Percentiles rank a stretch among this genome's conserved stretches.
phyloP scores from a whole-genome alignment of 2,113 vertebrate genomes.

The Sigmodon hispidus region DNA sequence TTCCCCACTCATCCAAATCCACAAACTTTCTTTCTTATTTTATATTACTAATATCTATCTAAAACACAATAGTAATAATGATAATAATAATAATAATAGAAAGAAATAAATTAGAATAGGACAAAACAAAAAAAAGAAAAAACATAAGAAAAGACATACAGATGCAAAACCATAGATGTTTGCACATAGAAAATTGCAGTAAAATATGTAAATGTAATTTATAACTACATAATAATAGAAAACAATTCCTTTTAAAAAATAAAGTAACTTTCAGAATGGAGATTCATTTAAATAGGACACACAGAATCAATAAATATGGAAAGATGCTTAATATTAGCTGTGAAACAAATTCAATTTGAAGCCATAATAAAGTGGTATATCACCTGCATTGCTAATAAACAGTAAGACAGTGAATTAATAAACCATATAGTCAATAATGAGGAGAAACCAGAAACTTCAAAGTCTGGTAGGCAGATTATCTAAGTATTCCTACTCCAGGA shows the following conservation, averaged over 20 bases:
- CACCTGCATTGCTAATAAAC: background rate
- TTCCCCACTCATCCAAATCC: background rate
- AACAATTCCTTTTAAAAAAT: background rate
- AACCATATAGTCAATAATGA: background rate
- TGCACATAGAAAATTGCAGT: background rate
- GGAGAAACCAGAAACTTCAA: background rate
- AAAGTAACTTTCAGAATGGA: background rate
- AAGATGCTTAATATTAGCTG: background rate
- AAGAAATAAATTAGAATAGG: background rate
- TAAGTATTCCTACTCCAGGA: background rate
- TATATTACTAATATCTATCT: background rate
- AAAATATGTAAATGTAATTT: background rate
- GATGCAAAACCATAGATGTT: background rate
- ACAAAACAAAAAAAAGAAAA: background rate
- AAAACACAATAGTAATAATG: background rate
- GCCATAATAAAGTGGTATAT: background rate
- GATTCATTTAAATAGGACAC: background rate
- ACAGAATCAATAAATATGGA: background rate
- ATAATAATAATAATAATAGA: background rate
- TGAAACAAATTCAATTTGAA: background rate
- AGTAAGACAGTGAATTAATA: background rate
- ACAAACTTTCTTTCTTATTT: background rate
- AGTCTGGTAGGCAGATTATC: background rate
- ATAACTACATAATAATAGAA: background rate
- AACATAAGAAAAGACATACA: background rate